Evolutionary conservation across 2,113 vertebrate genomes (phyloP).

Genomic region (Gambusia holbrooki): DNA sequence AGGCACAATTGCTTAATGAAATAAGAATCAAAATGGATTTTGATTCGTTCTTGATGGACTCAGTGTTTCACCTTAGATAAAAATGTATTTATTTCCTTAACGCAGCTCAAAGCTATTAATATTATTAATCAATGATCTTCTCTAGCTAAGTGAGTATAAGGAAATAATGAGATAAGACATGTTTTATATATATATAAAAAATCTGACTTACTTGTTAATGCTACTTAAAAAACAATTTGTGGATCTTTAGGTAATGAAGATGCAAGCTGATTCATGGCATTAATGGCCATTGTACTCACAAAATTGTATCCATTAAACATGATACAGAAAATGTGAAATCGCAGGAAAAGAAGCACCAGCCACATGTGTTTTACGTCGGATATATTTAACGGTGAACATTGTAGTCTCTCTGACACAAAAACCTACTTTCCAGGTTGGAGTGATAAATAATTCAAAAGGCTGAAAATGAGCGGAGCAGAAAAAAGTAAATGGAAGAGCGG

Average conservation of each 20-base stretch:
- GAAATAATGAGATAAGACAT: neutral
- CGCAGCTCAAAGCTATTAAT: neutral
- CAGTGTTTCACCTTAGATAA: too few species aligned
- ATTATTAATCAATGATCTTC: neutral
- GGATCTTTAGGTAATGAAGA: neutral
- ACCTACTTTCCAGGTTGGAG: constrained; percentile 49
- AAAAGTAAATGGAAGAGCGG: neutral
- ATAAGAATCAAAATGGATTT: too few species aligned
- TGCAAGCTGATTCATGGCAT: neutral
- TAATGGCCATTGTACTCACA: neutral
- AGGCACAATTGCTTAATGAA: too few species aligned
- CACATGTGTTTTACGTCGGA: neutral
- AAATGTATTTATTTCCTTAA: too few species aligned
- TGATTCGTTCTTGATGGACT: too few species aligned
- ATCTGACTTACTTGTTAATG: neutral
- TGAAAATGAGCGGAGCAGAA: constrained; percentile 19
- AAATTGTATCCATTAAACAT: neutral
- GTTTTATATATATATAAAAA: neutral
- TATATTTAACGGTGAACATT: constrained; percentile 21
- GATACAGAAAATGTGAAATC: neutral
- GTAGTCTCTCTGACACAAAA: constrained; percentile 53
- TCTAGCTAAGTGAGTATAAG: neutral
- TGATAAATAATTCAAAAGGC: constrained; percentile 58
- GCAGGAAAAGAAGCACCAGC: neutral
- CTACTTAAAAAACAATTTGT: neutral